A percentile compares a stretch with the other conserved stretches of the same genome.
phyloP scores from a whole-genome alignment of 2,888 invertebrate species.

The Parnassius glacialis region DNA sequence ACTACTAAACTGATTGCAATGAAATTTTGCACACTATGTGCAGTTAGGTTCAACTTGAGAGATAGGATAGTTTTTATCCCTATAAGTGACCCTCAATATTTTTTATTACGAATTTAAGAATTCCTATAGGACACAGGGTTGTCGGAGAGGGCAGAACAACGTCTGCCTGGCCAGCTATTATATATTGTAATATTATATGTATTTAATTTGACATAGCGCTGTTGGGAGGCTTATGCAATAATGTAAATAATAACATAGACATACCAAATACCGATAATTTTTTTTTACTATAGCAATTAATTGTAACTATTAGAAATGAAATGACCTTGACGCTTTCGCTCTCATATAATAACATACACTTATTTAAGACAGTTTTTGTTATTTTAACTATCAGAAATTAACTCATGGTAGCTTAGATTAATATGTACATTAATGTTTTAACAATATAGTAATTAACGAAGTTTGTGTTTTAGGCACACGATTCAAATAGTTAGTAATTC shows the following conservation, averaged over 20 bases:
- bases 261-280: constrained; percentile 33
- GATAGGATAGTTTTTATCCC: too few species aligned
- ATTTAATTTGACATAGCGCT: constrained; percentile 57
- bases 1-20: too few species aligned
- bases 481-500: constrained; percentile 6
- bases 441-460: not conserved
- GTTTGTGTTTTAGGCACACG: constrained; percentile 9
- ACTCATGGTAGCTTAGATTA: not conserved
- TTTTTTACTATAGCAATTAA: constrained; percentile 64
- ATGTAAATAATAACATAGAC: constrained; percentile 51
- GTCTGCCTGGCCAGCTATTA: too few species aligned
- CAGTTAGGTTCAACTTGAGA: too few species aligned
- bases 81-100: too few species aligned
- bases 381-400: constrained; percentile 6
- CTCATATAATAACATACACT: constrained; percentile 50
- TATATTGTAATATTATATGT: constrained; percentile 14
- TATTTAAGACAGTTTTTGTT: constrained; percentile 33
- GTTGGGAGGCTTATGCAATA: constrained; percentile 47
- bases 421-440: not conserved
- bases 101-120: too few species aligned
- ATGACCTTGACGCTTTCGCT: constrained; percentile 78
- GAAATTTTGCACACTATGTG: too few species aligned
- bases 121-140: too few species aligned
- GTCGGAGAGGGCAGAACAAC: too few species aligned
- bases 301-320: constrained; percentile 74